phyloP scores from a whole-genome alignment of 2,797 vertebrate species.

The Sebastes matsubarae region DNA sequence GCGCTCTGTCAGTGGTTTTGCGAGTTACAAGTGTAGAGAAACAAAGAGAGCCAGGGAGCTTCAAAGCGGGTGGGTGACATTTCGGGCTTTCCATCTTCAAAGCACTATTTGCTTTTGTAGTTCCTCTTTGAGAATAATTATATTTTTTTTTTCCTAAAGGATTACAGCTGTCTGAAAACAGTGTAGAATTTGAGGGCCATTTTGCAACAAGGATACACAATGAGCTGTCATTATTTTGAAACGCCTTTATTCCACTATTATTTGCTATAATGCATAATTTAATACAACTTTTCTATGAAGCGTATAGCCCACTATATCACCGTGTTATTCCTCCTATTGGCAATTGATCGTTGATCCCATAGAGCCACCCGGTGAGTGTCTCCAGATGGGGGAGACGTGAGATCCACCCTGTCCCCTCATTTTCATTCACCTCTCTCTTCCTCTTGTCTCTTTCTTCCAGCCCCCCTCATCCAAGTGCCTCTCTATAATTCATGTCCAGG shows the following conservation, averaged over 20 bases:
- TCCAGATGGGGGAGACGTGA: constrained; percentile 62
- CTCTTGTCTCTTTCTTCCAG: constrained; percentile 54
- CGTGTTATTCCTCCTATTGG: constrained; percentile 30
- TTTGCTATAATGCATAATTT: constrained; percentile 21
- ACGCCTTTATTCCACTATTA: constrained; percentile 19
- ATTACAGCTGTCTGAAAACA: constrained; percentile 79
- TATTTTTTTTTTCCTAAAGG: constrained; percentile 73
- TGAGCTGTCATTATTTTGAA: constrained; percentile 37
- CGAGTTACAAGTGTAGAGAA: constrained; percentile 81
- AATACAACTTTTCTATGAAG: not conserved
- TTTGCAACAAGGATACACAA: constrained; percentile 63
- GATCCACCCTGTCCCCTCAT: constrained; percentile 57
- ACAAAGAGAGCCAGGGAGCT: constrained; percentile 88
- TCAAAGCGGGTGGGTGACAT: constrained; percentile 91
- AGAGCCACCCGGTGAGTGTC: constrained; percentile 41
- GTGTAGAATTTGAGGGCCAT: constrained; percentile 66
- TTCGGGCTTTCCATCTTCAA: constrained; percentile 93
- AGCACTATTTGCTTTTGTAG: constrained; percentile 91
- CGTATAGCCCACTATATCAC: not conserved
- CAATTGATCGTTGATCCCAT: constrained; percentile 59
- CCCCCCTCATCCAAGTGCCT: constrained; percentile 62
- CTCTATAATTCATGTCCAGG: constrained; percentile 81
- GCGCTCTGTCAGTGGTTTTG: constrained; percentile 73
- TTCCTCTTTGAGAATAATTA: constrained; percentile 90
- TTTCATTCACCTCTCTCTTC: constrained; percentile 66